A percentile compares a stretch with the other conserved stretches of the same genome.
phyloP scores from a whole-genome alignment of 2,797 vertebrate species.

The Aselliscus stoliczkanus region DNA sequence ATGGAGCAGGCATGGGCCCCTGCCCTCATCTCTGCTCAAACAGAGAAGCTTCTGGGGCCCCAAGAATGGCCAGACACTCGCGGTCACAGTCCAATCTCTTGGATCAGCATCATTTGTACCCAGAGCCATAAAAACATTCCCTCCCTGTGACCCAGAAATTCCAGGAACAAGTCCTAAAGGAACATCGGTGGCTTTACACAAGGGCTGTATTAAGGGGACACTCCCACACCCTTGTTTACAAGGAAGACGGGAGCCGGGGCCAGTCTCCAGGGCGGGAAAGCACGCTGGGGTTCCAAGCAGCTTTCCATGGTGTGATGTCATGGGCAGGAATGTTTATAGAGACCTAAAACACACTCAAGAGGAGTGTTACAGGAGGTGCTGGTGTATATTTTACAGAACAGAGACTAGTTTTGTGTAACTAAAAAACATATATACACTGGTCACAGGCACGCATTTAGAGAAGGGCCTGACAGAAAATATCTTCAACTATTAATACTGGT shows the following conservation, averaged over 20 bases:
- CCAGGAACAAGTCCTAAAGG: background rate
- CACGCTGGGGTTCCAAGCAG: background rate
- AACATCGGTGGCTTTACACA: background rate
- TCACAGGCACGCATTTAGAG: background rate
- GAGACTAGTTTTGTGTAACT: background rate
- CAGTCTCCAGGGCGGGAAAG: background rate
- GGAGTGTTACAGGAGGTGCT: too few species aligned
- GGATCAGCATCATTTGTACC: background rate
- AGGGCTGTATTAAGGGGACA: background rate
- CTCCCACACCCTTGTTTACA: background rate
- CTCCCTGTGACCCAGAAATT: background rate
- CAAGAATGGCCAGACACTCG: background rate
- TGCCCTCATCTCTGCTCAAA: background rate
- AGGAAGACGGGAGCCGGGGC: background rate
- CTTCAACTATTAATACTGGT: background rate
- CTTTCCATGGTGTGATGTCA: background rate
- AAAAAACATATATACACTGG: background rate
- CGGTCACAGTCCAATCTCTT: background rate
- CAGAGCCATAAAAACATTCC: background rate
- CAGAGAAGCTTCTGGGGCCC: background rate
- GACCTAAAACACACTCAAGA: background rate
- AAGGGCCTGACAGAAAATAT: too few species aligned
- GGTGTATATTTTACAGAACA: background rate
- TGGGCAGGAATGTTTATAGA: background rate
- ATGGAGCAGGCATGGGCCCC: fast-evolving